Evolutionary conservation across 2,888 invertebrate genomes (phyloP).

Genomic region (Plebejus anna): DNA sequence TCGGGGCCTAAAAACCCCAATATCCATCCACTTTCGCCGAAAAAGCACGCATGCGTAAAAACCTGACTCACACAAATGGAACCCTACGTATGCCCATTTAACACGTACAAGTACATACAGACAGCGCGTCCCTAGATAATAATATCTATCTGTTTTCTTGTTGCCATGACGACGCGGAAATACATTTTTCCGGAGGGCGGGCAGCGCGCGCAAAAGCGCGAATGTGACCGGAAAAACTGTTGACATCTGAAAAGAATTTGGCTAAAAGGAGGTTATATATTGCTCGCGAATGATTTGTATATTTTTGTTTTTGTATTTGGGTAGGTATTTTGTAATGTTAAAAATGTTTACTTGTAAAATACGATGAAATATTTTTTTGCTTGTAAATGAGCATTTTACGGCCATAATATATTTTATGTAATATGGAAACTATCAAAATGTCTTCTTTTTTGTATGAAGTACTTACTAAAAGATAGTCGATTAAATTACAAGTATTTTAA

Average conservation of each 20-base stretch:
- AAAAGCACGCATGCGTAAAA: constrained; percentile 77
- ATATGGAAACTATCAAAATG: too few species aligned
- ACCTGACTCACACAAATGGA: constrained; percentile 64
- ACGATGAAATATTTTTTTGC: background rate
- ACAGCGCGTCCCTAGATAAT: constrained; percentile 56
- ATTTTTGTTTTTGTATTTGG: constrained; percentile 4
- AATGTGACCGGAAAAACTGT: constrained; percentile 39
- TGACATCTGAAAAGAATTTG: constrained; percentile 28
- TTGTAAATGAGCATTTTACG: background rate
- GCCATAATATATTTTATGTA: background rate
- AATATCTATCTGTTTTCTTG: constrained; percentile 66
- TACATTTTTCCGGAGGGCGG: constrained; percentile 57
- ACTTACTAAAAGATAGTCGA: too few species aligned
- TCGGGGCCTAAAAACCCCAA: constrained; percentile 72
- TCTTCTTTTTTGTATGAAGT: too few species aligned
- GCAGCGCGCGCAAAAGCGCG: constrained; percentile 47
- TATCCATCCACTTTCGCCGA: constrained; percentile 71
- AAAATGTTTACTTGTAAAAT: background rate
- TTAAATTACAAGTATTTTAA: too few species aligned
- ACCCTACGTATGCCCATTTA: constrained; percentile 60
- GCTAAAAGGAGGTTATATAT: constrained; percentile 23
- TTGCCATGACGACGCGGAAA: constrained; percentile 67
- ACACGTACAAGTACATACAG: constrained; percentile 52
- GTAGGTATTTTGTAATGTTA: background rate
- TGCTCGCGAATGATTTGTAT: background rate